Conservation (phyloP, 1,140 invertebrate species). For the Ptiloglossa arizonensis region DNA sequence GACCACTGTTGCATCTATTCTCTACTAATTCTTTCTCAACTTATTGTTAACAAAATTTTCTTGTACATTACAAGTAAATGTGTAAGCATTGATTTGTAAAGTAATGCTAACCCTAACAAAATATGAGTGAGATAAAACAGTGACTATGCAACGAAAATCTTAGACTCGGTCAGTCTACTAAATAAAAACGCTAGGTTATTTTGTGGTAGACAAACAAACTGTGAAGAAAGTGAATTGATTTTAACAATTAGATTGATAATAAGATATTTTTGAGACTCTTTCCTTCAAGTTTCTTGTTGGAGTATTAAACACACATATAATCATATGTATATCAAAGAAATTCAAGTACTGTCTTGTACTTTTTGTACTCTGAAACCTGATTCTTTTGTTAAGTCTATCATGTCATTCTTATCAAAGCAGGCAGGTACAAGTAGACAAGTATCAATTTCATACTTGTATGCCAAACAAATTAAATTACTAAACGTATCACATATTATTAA, state of each 20-base stretch:
- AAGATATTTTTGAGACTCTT: constrained; percentile 52
- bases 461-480: neutral
- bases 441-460: neutral
- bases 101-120: constrained; percentile 55
- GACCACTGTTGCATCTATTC: constrained; percentile 51
- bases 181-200: constrained; percentile 61
- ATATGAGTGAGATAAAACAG: constrained; percentile 75
- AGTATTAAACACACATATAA: neutral
- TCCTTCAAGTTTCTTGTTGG: constrained; percentile 22
- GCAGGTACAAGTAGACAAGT: neutral
- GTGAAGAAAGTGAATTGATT: constrained; percentile 52
- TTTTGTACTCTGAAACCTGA: neutral
- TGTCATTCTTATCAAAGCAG: neutral
- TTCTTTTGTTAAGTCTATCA: neutral
- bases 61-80: constrained; percentile 35
- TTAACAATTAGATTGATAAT: constrained; percentile 45
- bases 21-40: constrained; percentile 44
- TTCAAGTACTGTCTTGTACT: neutral
- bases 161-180: constrained; percentile 73
- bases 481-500: no score
- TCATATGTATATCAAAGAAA: neutral
- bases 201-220: constrained; percentile 27
- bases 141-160: constrained; percentile 78
- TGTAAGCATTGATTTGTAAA: constrained; percentile 48
- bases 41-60: constrained; percentile 41